These are phyloP conservation scores for Forbesichthys agassizii DNA, from an alignment of 2,113 vertebrate species.

Conservation along the genomic window DNA sequence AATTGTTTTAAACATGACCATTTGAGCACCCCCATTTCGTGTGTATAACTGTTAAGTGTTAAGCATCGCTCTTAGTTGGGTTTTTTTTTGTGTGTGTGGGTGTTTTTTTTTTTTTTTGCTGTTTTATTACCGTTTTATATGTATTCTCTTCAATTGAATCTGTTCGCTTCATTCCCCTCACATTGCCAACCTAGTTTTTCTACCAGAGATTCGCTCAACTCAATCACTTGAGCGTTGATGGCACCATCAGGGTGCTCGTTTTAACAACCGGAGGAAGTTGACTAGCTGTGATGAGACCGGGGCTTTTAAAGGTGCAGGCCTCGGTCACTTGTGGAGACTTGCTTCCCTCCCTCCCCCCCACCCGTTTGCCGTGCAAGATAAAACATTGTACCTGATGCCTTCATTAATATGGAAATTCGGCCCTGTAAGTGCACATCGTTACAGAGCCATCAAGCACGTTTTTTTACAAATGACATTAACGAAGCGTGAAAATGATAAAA, in stretches of 20 bases:
- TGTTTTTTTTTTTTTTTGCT: constrained; percentile 1
- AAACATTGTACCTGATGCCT: constrained; percentile 55
- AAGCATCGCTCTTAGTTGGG: constrained; percentile 8
- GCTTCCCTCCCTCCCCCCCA: background rate
- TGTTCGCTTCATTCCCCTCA: constrained; percentile 55
- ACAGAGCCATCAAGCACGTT: constrained; percentile 74
- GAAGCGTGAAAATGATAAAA: constrained; percentile 75
- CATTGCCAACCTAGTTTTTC: constrained; percentile 34
- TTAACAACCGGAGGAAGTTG: constrained; percentile 57
- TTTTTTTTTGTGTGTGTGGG: background rate
- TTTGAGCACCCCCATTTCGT: constrained; percentile 7
- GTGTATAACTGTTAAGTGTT: background rate
- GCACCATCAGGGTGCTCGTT: constrained; percentile 68
- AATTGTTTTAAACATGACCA: constrained; percentile 32
- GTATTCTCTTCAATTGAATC: constrained; percentile 54
- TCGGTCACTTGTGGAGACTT: constrained; percentile 30
- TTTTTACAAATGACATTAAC: constrained; percentile 76
- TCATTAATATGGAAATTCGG: constrained; percentile 79
- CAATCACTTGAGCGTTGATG: constrained; percentile 66
- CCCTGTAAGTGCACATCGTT: constrained; percentile 70
- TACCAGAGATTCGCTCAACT: constrained; percentile 58
- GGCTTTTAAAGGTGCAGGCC: constrained; percentile 57
- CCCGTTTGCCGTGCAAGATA: constrained; percentile 45
- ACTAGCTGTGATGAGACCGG: constrained; percentile 42
- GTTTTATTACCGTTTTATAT: constrained; percentile 51